Base-by-base conservation (phyloP, 2,797 vertebrate species). In the Mormyrus proboscirostris region DNA sequence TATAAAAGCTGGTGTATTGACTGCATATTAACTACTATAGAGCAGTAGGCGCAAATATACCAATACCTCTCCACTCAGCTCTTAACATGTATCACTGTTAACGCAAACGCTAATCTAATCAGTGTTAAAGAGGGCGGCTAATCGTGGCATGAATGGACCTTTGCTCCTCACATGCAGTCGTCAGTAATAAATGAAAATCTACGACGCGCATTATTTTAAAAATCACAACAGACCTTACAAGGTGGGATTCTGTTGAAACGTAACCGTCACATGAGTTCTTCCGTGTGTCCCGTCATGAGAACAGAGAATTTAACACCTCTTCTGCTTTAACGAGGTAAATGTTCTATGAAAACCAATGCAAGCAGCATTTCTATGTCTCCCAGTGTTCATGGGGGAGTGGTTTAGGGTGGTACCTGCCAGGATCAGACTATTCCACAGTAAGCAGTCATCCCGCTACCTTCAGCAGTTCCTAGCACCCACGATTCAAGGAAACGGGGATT, bases 1-100 rank as follows among this genome's bases (percentile, higher is more conserved):
- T 86, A 29, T 53, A 51, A 86, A 86, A 53, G 84, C 49, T 86
- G 84, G 50, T 50, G 84, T 51, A 53, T 53, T 53, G 25, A 86
- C n/a, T 53, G 12, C 84, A 86, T 53, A 53, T 51, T 86, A 86
- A 53, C 49, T 53, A 55, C 84, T 29, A 86, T 55, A 53, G 12
- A 29, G 47, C 29, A 53, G 84, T 53, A 55, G 38, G 41, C 8
- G 19, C 38, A 47, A 51, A 33, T 86, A 86, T 29, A 86, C 12
- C 22, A 55, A 53, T 55, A 53, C 10, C 50, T 16, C 50, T 53
- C 84, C 12, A n/a, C 49, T 85, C 22, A 53, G 25, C 14, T 10
- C 84, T 51, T 47, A 51, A 49, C n/a, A 10, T 84, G 84, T 86
- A 53, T 85, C 44, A 1, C 22, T 53, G 83, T 38, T 86, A 86